Percentiles rank a stretch among this genome's conserved stretches.
Conservation (phyloP, 1,140 invertebrate species). For the Ericerus pela region DNA sequence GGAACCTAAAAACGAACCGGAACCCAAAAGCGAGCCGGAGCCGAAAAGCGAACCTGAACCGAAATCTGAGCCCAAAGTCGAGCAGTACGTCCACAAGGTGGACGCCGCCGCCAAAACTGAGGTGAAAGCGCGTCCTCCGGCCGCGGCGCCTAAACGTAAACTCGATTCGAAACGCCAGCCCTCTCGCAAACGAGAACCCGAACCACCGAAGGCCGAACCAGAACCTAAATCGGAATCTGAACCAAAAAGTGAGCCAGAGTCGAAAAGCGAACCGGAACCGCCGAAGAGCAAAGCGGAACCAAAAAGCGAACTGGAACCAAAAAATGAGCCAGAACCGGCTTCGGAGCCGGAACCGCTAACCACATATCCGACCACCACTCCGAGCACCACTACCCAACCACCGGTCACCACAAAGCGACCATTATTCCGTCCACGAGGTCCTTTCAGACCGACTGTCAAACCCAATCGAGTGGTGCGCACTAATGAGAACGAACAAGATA, state of each 20-base stretch:
- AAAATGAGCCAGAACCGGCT: constrained; percentile 20
- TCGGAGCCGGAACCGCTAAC: constrained; percentile 17
- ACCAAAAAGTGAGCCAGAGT: constrained; percentile 24
- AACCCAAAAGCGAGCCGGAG: constrained; percentile 32
- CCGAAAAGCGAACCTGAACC: constrained; percentile 30
- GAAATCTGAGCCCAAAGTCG: constrained; percentile 25
- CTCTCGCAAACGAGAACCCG: constrained; percentile 29
- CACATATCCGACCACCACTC: neutral
- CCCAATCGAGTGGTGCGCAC: constrained; percentile 4
- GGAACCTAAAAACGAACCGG: constrained; percentile 30
- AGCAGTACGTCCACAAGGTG: constrained; percentile 34
- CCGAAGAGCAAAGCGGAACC: no score
- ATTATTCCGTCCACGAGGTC: constrained; percentile 23
- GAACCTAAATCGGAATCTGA: constrained; percentile 29
- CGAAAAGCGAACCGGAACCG: constrained; percentile 19
- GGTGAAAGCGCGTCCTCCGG: constrained; percentile 32
- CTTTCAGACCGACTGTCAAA: constrained; percentile 5
- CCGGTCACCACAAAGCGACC: constrained; percentile 19
- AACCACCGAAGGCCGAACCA: constrained; percentile 27
- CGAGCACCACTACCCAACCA: neutral
- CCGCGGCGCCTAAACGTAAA: constrained; percentile 28
- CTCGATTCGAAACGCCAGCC: constrained; percentile 32
- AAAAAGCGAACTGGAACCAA: constrained; percentile 13
- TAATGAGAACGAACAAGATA: constrained; percentile 21
- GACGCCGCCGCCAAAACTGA: constrained; percentile 35